Base-by-base conservation (phyloP, 2,888 invertebrate genomes). In the Congeria kusceri region DNA sequence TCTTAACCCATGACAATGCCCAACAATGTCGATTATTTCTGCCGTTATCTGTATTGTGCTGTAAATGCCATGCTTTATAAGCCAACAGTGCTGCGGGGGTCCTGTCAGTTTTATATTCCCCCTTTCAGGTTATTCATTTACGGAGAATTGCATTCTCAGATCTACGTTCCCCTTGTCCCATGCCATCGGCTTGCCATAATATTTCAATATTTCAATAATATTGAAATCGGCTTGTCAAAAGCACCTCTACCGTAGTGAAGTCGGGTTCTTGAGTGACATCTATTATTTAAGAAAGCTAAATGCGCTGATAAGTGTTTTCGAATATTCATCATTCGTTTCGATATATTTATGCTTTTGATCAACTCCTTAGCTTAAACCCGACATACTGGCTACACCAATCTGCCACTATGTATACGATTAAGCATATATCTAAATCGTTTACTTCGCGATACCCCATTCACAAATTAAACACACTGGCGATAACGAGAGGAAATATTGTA, bases 221-320 rank as follows among this genome's bases (percentile, higher is more conserved):
- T 72, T 72, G 53, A 64, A 72, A 64, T 72, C 47, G 39, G 47
- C 25, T 47, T 72, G 71, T 72, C 71, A 72, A 58, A 57, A 64
- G 47, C 53, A 28, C 64, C 56, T 64, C 71, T 72, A 58, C 58
- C 47, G 39, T 64, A 4, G 57, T n/a, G 64, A 46, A 56, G 29
- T 47, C 46, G 18, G 44, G 46, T 47, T 28, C 49, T 7, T 65
- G 57, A 64, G 56, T 72, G 71, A 72, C 71, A 72, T 46, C 71
- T 18, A 64, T 72, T 72, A 64, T 65, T 20, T 63, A 53, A 44
- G 25, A 63, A 62, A 39, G 63, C 39, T 39, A 13, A 53, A 7
- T 25, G 25, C 20, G 53, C 53, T 53, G 53, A 53, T 53, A 53
- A 53, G 53, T 53, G 53, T 53, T 53, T 53, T 25, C 23, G 25